A percentile compares a stretch with the other conserved stretches of the same genome.
phyloP scores from a whole-genome alignment of 2,888 invertebrate species.

The Stenichneumon culpator region DNA sequence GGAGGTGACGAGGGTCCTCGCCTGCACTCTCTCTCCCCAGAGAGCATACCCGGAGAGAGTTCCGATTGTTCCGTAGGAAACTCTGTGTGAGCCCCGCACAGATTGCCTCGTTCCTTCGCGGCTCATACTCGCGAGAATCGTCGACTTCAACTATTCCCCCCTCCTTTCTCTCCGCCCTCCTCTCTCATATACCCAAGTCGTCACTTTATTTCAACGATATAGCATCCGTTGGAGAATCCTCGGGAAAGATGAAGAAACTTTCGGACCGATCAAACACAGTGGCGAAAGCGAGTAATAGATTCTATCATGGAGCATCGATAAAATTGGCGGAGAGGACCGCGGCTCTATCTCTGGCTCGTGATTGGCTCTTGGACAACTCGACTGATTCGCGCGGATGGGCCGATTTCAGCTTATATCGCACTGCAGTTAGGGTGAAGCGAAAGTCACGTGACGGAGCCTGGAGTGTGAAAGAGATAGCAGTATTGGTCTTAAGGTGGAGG shows the following conservation, averaged over 20 bases:
- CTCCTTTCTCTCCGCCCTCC: no score
- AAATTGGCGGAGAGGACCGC: background rate
- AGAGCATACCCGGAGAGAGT: constrained; percentile 30
- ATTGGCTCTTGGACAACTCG: constrained; percentile 1
- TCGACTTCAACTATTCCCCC: background rate
- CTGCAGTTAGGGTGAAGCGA: no score
- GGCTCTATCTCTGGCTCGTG: background rate
- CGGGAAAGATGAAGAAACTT: constrained; percentile 34
- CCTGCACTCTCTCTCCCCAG: constrained; percentile 17
- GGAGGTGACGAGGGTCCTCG: constrained; percentile 65
- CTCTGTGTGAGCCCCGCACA: constrained; percentile 45
- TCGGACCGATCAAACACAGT: constrained; percentile 2
- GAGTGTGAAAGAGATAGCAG: background rate
- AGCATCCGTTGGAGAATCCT: constrained; percentile 36
- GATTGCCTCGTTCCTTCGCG: constrained; percentile 54
- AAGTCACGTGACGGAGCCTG: background rate
- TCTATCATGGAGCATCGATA: constrained; percentile 16
- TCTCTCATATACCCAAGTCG: constrained; percentile 1
- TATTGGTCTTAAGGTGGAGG: no score
- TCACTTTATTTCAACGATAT: constrained; percentile 46
- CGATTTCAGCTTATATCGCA: no score
- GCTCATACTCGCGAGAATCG: constrained; percentile 5
- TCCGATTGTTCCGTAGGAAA: constrained; percentile 57
- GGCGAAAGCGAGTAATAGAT: background rate
- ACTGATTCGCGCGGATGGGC: background rate